Evolutionary conservation across 92 coral and sea anemone genomes (phyloP).

Genomic region (Blastomussa wellsi): DNA sequence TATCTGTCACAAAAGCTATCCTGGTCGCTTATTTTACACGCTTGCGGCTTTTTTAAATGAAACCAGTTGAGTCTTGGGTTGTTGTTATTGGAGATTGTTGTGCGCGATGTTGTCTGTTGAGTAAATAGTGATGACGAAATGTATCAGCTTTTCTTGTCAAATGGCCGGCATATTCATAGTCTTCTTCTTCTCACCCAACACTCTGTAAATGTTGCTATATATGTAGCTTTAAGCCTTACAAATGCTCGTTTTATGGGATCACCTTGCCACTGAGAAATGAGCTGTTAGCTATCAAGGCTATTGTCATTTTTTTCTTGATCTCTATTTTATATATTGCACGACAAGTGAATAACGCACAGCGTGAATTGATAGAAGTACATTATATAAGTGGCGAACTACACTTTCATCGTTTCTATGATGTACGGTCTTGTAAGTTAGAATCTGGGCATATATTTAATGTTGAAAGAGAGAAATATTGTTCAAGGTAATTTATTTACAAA

Average conservation of each 20-base stretch:
- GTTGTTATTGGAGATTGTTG: not conserved
- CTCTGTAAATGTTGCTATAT: not conserved
- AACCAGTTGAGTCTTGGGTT: not conserved
- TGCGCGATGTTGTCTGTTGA: not conserved
- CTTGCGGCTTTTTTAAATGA: not conserved
- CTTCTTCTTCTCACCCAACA: not conserved
- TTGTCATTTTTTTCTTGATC: not conserved
- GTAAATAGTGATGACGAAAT: not conserved
- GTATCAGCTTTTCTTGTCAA: not conserved
- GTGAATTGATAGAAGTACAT: not conserved
- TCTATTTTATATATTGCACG: not conserved
- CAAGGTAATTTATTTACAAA: not conserved
- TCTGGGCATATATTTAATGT: too few species aligned
- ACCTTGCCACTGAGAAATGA: not conserved
- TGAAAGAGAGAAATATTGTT: not conserved
- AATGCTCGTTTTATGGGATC: not conserved
- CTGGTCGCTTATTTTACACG: not conserved
- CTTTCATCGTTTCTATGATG: too few species aligned
- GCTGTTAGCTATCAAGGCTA: not conserved
- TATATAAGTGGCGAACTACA: not conserved
- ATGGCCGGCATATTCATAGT: not conserved
- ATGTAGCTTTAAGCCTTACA: not conserved
- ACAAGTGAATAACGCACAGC: not conserved
- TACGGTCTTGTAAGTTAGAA: too few species aligned
- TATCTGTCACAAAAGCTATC: not conserved